phyloP scores from a whole-genome alignment of 2,888 invertebrate species.

The Willowsia nigromaculata region DNA sequence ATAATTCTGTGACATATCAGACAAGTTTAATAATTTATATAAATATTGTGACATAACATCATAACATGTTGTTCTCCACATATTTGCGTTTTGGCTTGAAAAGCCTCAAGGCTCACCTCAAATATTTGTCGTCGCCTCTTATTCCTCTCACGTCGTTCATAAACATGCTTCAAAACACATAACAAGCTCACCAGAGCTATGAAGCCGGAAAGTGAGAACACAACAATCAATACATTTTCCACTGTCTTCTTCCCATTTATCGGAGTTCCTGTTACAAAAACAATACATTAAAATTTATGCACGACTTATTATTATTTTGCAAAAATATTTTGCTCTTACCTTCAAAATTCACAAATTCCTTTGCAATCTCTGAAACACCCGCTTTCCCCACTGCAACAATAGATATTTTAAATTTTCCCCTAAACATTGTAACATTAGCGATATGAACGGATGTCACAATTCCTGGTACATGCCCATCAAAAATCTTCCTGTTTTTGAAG shows the following conservation, averaged over 20 bases:
- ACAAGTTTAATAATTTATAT: neutral
- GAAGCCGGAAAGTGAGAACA: constrained; percentile 42
- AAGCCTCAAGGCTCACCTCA: constrained; percentile 61
- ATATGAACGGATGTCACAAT: constrained; percentile 58
- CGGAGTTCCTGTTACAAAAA: no score
- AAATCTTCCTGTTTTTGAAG: neutral
- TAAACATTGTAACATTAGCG: constrained; percentile 40
- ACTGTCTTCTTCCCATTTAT: constrained; percentile 38
- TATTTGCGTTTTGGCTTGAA: no score
- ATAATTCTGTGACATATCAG: constrained; percentile 39
- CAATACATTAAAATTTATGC: no score
- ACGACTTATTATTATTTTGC: neutral
- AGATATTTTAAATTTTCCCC: constrained; percentile 61
- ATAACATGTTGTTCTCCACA: no score
- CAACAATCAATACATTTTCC: constrained; percentile 23
- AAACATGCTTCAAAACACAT: constrained; percentile 62
- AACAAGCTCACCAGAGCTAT: constrained; percentile 8
- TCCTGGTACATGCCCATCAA: constrained; percentile 47
- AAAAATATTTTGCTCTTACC: neutral
- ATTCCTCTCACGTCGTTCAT: constrained; percentile 70
- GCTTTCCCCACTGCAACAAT: constrained; percentile 66
- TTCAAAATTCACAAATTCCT: constrained; percentile 34
- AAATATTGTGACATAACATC: no score
- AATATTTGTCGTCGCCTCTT: constrained; percentile 74
- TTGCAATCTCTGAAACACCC: constrained; percentile 49